Percentiles rank a stretch among this genome's conserved stretches.
These are phyloP conservation scores for Diplosoma virens DNA, from an alignment of 23 tunicate species.

Conservation along the genomic window DNA sequence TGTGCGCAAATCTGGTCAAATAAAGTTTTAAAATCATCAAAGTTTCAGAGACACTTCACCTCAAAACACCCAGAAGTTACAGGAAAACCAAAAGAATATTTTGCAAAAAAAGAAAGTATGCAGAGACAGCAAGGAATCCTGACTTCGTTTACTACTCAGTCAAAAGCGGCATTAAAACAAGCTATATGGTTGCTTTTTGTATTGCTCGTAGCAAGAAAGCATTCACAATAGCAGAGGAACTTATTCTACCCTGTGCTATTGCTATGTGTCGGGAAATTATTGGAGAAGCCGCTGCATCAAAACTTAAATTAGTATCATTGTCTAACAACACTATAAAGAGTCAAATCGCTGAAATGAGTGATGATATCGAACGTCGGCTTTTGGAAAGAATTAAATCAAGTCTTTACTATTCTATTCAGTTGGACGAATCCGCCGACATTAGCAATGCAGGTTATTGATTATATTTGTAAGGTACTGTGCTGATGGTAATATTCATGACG, in stretches of 20 bases:
- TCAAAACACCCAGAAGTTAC: slow-evolving; percentile 22
- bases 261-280: slow-evolving; percentile 25
- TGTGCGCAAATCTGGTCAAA: no score
- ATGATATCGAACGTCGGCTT: slow-evolving; percentile 47
- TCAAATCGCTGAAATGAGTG: slow-evolving; percentile 27
- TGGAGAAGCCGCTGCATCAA: slow-evolving; percentile 41
- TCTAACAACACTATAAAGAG: slow-evolving; percentile 34
- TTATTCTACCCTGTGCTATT: slow-evolving; percentile 25
- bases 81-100: slow-evolving; percentile 17
- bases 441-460: slow-evolving; percentile 31
- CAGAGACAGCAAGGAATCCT: slow-evolving; percentile 16
- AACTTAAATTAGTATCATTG: slow-evolving; percentile 36
- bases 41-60: slow-evolving; percentile 7
- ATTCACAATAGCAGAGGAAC: slow-evolving; percentile 41
- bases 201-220: slow-evolving; percentile 38
- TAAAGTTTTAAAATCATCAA: slow-evolving; percentile 22
- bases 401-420: slow-evolving; percentile 24
- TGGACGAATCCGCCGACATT: slow-evolving; percentile 41
- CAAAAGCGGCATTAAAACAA: slow-evolving; percentile 41
- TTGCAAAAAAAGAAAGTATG: slow-evolving; percentile 9
- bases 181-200: slow-evolving; percentile 7
- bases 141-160: slow-evolving; percentile 35
- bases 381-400: slow-evolving; percentile 33
- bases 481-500: slow-evolving; percentile 21
- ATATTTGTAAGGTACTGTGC: no score